Evolutionary conservation across 2,797 vertebrate genomes (phyloP), one percentile per base, ranked within the genome.

Genomic region (Poecilia wingei): DNA sequence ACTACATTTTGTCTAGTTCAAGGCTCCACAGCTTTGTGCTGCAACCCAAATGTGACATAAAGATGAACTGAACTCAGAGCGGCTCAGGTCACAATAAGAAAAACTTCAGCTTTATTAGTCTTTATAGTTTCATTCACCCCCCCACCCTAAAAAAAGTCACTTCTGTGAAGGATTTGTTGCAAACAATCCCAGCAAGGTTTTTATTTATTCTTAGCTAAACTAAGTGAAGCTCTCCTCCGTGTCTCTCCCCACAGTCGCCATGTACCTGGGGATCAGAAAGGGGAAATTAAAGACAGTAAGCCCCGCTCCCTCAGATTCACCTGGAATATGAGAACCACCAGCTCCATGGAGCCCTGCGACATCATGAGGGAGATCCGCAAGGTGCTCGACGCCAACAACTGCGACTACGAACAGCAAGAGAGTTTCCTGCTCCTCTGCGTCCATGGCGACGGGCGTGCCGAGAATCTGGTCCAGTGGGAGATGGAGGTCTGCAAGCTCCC

Each of bases 401-500:
- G 98, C 94, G 97, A 99, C 90, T 99, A 97, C 0, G 97, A 99
- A 89, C 98, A 99, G 74, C 98, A 97, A 55, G 98, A 99, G 94
- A 95, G 97, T 79, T 99, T 98, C 95, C 94, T 99, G 94, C 97
- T 99, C 47, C 97, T 98, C 92, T 99, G 98, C 72, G 97, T 99
- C 79, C 97, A 98, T 0, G 98, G 98, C 0, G 98, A 99, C 13
- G 97, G 91, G 74, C 97, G 2, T 86, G 97, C 85, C 93, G 98
- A 99, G 64, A 97, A 96, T 95, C 96, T 98, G 13, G 98, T 99
- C 76, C 97, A 98, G 93, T 99, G 98, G 98, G 98, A 99, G 95
- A 99, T 99, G 98, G 98, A 99, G 84, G 98, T 99, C 47, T 99
- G 98, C 95, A 99, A 99, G 93, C 91, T 99, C 87, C 98, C 98